Base-by-base conservation (phyloP, 2,888 invertebrate genomes). In the Netelia melanura region DNA sequence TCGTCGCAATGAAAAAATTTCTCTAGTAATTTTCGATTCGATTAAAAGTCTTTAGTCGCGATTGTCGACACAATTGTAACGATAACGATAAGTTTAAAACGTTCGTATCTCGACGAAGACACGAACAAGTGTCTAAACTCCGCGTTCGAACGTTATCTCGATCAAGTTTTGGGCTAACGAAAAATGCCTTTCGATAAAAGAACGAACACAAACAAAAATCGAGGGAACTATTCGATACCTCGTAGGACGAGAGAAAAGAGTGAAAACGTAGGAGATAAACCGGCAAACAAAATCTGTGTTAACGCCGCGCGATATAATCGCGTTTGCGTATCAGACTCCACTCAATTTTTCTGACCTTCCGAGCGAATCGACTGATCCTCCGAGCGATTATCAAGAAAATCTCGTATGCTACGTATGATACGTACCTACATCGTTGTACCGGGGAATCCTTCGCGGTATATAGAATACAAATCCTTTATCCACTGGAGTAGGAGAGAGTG, bases 331-430 rank as follows among this genome's bases (percentile, higher is more conserved):
- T 92, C 91, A 92, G 91, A 89, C 90, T 89, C 91, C 92, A 92
- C 89, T 93, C 92, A 92, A 93, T 93, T 93, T 93, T 93, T 93
- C 92, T 91, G 89, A 91, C 90, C 89, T 91, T 90, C 90, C 92
- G 89, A 88, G 87, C 90, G 90, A 89, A 87, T 87, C 89, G 87
- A 85, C 87, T 87, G 91, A 89, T 90, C 90, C 91, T 86, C 89
- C 90, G 85, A 84, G 70, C 87, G 87, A 87, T 88, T 87, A 88
- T 84, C 84, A 86, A 86, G 86, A 89, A 90, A 90, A 89, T 87
- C 76, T 67, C 72, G 82, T 78, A 76, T 83, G 38, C 38, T 38
- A 38, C 38, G 6, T 84, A 81, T 79, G 44, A 23, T 21, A 38
- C 43, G 17, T 56, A 30, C 54, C 52, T 54, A 64, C 21, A 21